These are phyloP conservation scores for Pachydiplax longipennis DNA, from an alignment of 2,888 invertebrate genomes.

Conservation along the genomic window DNA sequence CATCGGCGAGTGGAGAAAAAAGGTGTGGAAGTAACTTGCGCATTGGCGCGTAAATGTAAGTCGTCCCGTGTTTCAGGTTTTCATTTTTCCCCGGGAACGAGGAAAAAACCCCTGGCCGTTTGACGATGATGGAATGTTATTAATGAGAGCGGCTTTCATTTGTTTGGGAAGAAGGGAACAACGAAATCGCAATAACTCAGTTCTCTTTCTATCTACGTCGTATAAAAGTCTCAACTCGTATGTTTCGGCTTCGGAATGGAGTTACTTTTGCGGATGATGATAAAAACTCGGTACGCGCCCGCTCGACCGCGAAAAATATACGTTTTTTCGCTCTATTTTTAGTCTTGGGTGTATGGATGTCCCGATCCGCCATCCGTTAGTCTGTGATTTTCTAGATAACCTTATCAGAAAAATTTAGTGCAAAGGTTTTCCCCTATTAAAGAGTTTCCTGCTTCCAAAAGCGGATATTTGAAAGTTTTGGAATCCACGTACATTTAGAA, in stretches of 20 bases:
- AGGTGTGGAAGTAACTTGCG: background rate
- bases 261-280: background rate
- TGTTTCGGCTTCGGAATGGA: background rate
- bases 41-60: background rate
- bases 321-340: too few species aligned
- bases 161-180: background rate
- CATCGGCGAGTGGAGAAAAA: background rate
- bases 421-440: background rate
- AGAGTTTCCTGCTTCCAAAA: too few species aligned
- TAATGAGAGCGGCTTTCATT: background rate
- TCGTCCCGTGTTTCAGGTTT: background rate
- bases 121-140: background rate
- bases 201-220: background rate
- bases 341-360: too few species aligned
- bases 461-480: background rate
- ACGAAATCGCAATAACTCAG: background rate
- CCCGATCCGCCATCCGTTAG: too few species aligned
- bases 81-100: background rate
- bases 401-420: too few species aligned
- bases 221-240: background rate
- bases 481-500: background rate
- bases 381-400: too few species aligned
- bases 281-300: background rate
- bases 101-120: background rate
- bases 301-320: background rate